phyloP scores from a whole-genome alignment of 2,888 invertebrate genomes.

The Ctenicera cuprea region DNA sequence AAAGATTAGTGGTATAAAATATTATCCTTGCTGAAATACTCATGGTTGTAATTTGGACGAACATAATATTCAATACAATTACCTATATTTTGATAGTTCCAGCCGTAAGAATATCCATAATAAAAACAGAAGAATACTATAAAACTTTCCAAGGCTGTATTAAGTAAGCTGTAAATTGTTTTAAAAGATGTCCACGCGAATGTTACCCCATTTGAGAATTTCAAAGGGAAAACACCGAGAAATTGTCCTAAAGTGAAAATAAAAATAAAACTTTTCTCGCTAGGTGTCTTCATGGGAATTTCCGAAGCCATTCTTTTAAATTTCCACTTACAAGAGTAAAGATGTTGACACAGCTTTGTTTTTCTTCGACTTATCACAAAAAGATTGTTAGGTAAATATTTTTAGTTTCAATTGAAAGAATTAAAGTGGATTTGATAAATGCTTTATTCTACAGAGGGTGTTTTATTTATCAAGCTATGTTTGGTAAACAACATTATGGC shows the following conservation, averaged over 20 bases:
- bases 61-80: background rate
- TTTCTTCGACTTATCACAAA: too few relatives aligned
- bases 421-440: background rate
- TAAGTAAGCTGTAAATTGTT: conserved; percentile 15
- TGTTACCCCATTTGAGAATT: background rate
- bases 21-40: conserved; percentile 57
- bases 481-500: background rate
- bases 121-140: background rate
- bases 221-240: background rate
- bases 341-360: background rate
- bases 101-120: background rate
- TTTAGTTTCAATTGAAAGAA: background rate
- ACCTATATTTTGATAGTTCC: conserved; percentile 17
- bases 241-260: conserved; percentile 17
- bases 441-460: background rate
- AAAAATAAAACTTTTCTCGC: conserved; percentile 21
- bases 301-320: background rate
- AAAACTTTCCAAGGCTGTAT: background rate
- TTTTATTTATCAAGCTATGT: too few relatives aligned
- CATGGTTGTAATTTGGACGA: too few relatives aligned
- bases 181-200: background rate
- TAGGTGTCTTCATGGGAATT: background rate
- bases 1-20: conserved; percentile 55
- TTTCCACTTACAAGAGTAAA: too few relatives aligned
- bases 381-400: background rate